Base-by-base conservation (phyloP, 64 coral and sea anemone species). In the Porites australiensis region DNA sequence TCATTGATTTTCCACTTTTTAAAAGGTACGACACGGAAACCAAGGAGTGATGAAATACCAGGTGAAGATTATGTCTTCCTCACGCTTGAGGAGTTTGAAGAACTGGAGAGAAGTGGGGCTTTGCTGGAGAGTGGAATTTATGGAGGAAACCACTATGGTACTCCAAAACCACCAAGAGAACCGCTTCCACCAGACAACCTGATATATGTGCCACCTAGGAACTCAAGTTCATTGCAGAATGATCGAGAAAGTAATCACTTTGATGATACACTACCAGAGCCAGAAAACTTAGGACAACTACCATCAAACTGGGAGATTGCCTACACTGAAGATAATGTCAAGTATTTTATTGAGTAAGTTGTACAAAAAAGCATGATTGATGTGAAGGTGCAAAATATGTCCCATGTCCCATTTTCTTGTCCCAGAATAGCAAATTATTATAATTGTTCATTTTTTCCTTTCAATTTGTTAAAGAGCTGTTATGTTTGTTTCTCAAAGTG, bases 271-370 rank as follows among this genome's bases (percentile, higher is more conserved):
- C 75, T 74, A 75, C 43, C 70, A 77, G 79, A 79, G 4, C 27
- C 27, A 37, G 91, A 92, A 44, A 90, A 88, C 19, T 55, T 94
- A 18, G 98, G 98, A 37, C 75, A 88, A 19, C 79, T 99, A 2
- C 98, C 98, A 43, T 64, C 90, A 19, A 96, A 99, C 21, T 99
- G 98, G 98, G 94, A 99, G 70, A 92, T 99, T 78, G 98, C 91
- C 3, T 99, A 92, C 72, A 99, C 98, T 67, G 85, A 99, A 89
- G 18, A 58, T 49, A 99, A 99, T 79, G 94, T 94, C 57, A 99
- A 99, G 71, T 99, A 99, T 91, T 99, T 86, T 79, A 96, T 99
- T 60, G 88, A 99, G 98, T 99, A 74, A 77, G 98, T 96, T 22
- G 27, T 57, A 14, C 2, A 20, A 27, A 19, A 5, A 27, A 18